Evolutionary conservation across 1,140 invertebrate genomes (phyloP), one percentile per base, ranked within the genome.

Genomic region (Drosophila suzukii): DNA sequence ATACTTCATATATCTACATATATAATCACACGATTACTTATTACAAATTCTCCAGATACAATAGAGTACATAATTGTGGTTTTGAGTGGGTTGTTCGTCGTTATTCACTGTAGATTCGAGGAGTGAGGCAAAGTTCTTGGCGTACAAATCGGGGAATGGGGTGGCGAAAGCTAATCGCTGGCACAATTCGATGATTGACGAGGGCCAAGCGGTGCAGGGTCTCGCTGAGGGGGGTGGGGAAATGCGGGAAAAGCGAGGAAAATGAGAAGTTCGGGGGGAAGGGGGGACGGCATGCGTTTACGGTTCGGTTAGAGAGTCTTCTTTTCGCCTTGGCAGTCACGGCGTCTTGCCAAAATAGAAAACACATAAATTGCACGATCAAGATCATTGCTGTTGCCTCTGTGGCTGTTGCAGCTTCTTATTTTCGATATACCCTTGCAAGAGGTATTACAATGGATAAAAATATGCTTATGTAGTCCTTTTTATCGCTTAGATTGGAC

Each of bases 361-460:
- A 86, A 86, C 44, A 88, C 75, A 86, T 82, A 86, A 82, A 88
- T 86, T 72, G 80, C 85, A 70, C 81, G 83, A 88, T 86, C 83
- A 86, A 88, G 83, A 86, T 86, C 83, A 86, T 84, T 86, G 83
- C 83, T 81, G 77, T 50, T 50, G 27, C 49, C 30, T 51, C 12
- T 17, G n/a, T 34, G 8, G 49, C n/a, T 50, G 15, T 6, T 51
- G 44, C 49, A 56, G 47, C 34, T 56, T 43, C 24, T 58, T 59
- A 13, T 34, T 30, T 44, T n/a, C 2, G 11, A 15, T 5, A 27
- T 41, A 17, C 55, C 39, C 50, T 53, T 8, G 2, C 6, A 6
- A 0, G 11, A 11, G 20, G 15, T 49, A 30, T 47, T 47, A 12
- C 7, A 7, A 32, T 0, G 6, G 6, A 0, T 32, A 32, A 5